Evolutionary conservation across 2,888 invertebrate species (phyloP), one percentile per base, ranked within the genome.

Genomic region (Drosophila meridiana): DNA sequence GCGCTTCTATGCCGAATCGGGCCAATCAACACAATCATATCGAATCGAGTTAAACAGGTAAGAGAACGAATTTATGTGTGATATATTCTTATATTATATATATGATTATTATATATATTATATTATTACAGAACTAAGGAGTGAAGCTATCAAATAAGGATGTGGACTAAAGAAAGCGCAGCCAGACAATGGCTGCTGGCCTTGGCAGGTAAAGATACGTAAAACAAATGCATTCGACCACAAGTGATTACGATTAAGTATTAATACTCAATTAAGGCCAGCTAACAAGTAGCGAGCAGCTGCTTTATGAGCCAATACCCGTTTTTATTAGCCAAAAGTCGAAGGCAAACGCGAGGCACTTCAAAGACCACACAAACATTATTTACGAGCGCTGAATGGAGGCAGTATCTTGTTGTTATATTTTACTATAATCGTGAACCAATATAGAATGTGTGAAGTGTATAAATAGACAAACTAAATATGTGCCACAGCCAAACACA

Each of bases 181-280:
- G 69, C 69, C 61, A 81, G 82, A 66, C 89, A 88, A 68, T 88
- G 91, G 90, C 87, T 92, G 79, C 73, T 92, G 75, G 82, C 84
- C 71, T 69, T 92, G 68, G 83, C 92, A 92, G 92, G 92, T 92
- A 90, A 91, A 55, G 45, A 59, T 20, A 59, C 26, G 47, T 20
- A 20, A 20, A 20, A 6, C 13, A 20, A 20, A 56, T 40, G 28
- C 13, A 40, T 9, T 28, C 28, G 9, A 6, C 9, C 6, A 20
- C 11, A 56, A 30, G 11, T 26, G 1, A 50, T 26, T 50, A 57
- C 26, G 42, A 56, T 34, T 56, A 67, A 43, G n/a, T 30, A 32
- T 57, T 55, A 61, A 68, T 69, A 45, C 14, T 20, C 28, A 36
- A 50, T 53, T 48, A 48, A 32, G 28, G 43, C 36, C 52, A 69